Percentiles rank a stretch among this genome's conserved stretches.
These are phyloP conservation scores for Dermolepida albohirtum DNA, from an alignment of 2,888 invertebrate genomes.

Conservation along the genomic window DNA sequence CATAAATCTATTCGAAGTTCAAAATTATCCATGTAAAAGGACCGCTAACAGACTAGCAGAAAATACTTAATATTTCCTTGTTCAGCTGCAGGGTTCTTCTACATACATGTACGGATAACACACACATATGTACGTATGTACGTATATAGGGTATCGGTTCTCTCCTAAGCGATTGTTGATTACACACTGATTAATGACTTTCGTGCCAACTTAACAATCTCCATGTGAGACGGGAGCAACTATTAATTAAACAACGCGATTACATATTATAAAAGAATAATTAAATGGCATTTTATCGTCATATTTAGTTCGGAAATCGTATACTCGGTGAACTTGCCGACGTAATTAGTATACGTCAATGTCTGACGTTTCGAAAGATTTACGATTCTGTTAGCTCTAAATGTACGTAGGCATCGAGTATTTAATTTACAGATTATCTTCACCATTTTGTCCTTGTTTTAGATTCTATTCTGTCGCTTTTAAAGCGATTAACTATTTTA, in stretches of 20 bases:
- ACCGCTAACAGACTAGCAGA: no score
- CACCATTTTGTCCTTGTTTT: no score
- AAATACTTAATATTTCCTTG: no score
- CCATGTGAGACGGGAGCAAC: constrained; percentile 56
- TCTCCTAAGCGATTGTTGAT: constrained; percentile 53
- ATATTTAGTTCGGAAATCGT: constrained; percentile 49
- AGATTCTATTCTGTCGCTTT: no score
- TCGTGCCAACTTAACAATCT: constrained; percentile 59
- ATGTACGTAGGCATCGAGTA: no score
- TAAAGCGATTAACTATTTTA: no score
- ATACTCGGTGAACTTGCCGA: constrained; percentile 30
- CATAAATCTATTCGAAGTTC: no score
- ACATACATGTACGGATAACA: no score
- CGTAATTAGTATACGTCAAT: constrained; percentile 40
- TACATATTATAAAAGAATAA: constrained; percentile 58
- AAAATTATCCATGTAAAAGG: no score
- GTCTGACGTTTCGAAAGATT: constrained; percentile 31
- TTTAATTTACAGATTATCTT: no score
- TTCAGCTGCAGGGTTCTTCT: no score
- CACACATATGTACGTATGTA: constrained; percentile 9
- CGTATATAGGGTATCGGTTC: constrained; percentile 4
- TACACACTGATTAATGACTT: constrained; percentile 58
- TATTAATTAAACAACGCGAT: constrained; percentile 60
- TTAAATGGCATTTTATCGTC: constrained; percentile 58
- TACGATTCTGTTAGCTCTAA: constrained; percentile 13